phyloP scores from a whole-genome alignment of 2,113 vertebrate genomes.

The Saimiri boliviensis region DNA sequence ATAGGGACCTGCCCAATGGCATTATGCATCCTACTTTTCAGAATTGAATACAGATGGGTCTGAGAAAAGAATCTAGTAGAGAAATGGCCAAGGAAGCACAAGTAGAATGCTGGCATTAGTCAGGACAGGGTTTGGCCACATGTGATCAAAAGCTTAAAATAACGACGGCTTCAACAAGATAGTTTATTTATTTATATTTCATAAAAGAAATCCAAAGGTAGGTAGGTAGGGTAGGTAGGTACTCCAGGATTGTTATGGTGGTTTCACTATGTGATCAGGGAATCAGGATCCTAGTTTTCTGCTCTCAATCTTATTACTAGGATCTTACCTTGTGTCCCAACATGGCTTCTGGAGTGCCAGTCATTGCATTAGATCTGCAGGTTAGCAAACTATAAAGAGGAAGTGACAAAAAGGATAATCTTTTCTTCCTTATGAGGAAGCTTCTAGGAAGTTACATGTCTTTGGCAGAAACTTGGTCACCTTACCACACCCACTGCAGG shows the following conservation, averaged over 20 bases:
- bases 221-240: neutral
- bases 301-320: neutral
- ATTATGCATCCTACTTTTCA: neutral
- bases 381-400: neutral
- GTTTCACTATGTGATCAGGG: neutral
- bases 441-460: neutral
- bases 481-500: neutral
- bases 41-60: neutral
- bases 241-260: neutral
- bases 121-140: neutral
- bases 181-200: neutral
- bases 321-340: neutral
- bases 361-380: neutral
- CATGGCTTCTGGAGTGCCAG: neutral
- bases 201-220: slow-evolving; percentile 16
- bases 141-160: neutral
- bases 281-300: neutral
- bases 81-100: neutral
- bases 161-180: neutral
- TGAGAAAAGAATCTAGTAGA: slow-evolving; percentile 15
- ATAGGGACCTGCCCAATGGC: neutral
- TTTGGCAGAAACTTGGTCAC: neutral
- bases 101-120: neutral
- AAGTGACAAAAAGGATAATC: neutral
- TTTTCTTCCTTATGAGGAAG: neutral